These are phyloP conservation scores for Cenopis cana DNA, from an alignment of 2,888 invertebrate genomes.

Conservation along the genomic window DNA sequence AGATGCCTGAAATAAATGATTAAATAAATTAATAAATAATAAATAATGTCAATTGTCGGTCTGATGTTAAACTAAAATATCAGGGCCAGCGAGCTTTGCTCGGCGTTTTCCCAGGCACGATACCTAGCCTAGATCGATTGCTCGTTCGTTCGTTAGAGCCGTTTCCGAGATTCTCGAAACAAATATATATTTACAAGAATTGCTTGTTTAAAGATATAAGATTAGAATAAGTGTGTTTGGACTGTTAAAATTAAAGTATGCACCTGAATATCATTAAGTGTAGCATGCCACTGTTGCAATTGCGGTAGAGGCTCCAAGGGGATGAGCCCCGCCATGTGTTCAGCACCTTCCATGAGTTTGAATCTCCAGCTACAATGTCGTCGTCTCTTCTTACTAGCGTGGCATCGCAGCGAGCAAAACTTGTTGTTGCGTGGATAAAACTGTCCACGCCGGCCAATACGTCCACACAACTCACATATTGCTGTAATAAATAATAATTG, in stretches of 20 bases:
- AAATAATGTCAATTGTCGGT: no score
- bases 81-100: no score
- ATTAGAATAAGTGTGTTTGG: no score
- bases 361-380: constrained; percentile 73
- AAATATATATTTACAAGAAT: no score
- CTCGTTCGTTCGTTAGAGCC: no score
- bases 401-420: constrained; percentile 75
- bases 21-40: no score
- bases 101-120: no score
- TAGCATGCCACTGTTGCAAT: constrained; percentile 77
- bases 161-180: no score
- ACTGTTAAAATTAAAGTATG: not conserved
- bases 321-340: constrained; percentile 80
- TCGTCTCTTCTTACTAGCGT: constrained; percentile 61
- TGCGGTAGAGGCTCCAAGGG: constrained; percentile 81
- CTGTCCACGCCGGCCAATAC: constrained; percentile 72
- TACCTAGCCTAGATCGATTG: no score
- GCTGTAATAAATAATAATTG: constrained; percentile 77
- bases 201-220: no score
- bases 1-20: no score
- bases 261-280: constrained; percentile 74
- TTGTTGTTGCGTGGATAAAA: constrained; percentile 75
- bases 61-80: no score
- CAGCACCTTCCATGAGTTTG: constrained; percentile 77
- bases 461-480: constrained; percentile 79